These are phyloP conservation scores for Druon quercuslanigerum DNA, from an alignment of 1,140 invertebrate genomes.

Conservation along the genomic window DNA sequence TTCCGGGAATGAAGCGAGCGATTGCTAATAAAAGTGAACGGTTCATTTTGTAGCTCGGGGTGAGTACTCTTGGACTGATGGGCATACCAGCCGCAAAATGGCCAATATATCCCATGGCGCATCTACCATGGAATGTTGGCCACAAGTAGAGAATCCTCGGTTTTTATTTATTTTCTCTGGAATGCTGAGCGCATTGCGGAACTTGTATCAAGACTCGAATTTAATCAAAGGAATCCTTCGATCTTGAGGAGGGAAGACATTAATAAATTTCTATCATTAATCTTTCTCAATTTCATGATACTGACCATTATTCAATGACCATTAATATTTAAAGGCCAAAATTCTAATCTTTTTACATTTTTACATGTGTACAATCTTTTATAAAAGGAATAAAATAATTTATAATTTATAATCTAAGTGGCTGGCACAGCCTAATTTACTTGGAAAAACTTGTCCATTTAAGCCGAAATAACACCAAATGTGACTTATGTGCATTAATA, in stretches of 20 bases:
- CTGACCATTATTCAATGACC: too few species aligned
- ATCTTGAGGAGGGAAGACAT: not conserved
- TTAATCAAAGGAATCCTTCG: not conserved
- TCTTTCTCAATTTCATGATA: not conserved
- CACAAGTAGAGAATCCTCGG: not conserved
- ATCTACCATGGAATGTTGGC: slow-evolving; percentile 6
- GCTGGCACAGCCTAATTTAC: too few species aligned
- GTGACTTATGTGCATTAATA: too few species aligned
- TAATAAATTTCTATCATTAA: not conserved
- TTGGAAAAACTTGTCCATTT: too few species aligned
- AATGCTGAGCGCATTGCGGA: not conserved
- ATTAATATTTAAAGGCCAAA: too few species aligned
- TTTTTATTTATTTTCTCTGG: slow-evolving; percentile 15
- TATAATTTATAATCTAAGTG: too few species aligned
- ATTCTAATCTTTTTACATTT: too few species aligned
- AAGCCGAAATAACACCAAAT: too few species aligned
- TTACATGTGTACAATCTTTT: too few species aligned
- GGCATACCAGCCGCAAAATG: slow-evolving; percentile 28
- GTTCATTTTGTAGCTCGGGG: slow-evolving; percentile 1
- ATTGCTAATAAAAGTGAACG: slow-evolving; percentile 23
- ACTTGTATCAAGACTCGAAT: not conserved
- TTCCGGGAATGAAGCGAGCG: not conserved
- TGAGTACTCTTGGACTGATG: slow-evolving; percentile 8
- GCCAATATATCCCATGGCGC: slow-evolving; percentile 30
- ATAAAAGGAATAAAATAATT: too few species aligned